Conservation (phyloP, 2,797 vertebrate species). For the Neopelma chrysocephalum region DNA sequence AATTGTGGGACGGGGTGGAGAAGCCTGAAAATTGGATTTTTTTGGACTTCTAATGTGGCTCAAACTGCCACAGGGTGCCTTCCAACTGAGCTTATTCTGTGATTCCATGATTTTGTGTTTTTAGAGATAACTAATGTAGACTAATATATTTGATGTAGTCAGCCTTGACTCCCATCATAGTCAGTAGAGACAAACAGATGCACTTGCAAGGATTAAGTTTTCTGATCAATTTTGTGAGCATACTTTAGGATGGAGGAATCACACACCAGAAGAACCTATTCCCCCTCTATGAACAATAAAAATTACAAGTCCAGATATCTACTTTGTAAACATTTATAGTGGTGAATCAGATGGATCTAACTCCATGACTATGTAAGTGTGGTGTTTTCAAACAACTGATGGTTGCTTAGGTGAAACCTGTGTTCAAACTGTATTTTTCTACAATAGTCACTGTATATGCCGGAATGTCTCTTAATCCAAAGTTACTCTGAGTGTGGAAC, state of each 20-base stretch:
- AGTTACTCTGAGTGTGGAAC: background rate
- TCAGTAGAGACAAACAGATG: background rate
- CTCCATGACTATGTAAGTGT: background rate
- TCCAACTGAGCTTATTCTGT: background rate
- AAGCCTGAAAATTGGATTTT: no score
- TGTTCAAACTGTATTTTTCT: background rate
- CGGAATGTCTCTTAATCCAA: background rate
- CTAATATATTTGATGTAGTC: background rate
- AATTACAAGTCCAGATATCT: background rate
- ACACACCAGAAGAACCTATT: background rate
- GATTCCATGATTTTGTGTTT: background rate
- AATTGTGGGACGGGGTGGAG: no score
- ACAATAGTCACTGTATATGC: background rate
- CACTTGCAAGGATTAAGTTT: background rate
- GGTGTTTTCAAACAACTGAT: background rate
- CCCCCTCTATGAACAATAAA: background rate
- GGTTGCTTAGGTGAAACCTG: background rate
- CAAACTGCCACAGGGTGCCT: no score
- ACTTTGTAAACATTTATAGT: background rate
- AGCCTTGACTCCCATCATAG: background rate
- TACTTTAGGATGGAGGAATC: background rate
- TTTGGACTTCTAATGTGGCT: no score
- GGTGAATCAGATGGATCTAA: background rate
- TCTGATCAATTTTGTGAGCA: background rate
- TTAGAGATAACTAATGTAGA: background rate